phyloP scores from a whole-genome alignment of 2,888 invertebrate genomes.

The Hipparchia sbordonii region DNA sequence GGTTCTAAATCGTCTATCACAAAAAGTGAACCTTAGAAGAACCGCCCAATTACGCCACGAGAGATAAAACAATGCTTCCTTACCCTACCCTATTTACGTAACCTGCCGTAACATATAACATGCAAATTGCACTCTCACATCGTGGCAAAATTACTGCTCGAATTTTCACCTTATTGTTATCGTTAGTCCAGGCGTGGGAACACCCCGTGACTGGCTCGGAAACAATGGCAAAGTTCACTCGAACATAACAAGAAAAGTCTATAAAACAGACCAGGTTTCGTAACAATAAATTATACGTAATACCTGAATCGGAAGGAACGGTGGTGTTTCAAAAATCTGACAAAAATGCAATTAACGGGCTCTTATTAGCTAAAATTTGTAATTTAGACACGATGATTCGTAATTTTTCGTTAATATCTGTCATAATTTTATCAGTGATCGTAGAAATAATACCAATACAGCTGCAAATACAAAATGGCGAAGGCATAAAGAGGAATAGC shows the following conservation, averaged over 20 bases:
- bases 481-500: constrained; percentile 64
- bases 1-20: too few species aligned
- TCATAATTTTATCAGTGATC: constrained; percentile 44
- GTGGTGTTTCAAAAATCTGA: constrained; percentile 47
- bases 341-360: constrained; percentile 10
- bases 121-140: constrained; percentile 59
- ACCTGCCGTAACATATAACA: constrained; percentile 58
- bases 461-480: constrained; percentile 66
- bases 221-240: constrained; percentile 81
- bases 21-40: neutral
- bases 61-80: constrained; percentile 1
- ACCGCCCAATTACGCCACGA: neutral
- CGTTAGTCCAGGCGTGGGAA: constrained; percentile 72
- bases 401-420: neutral
- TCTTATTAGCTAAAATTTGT: constrained; percentile 15
- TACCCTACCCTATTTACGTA: constrained; percentile 51
- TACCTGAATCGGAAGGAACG: constrained; percentile 58
- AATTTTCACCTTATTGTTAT: constrained; percentile 82
- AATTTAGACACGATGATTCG: neutral
- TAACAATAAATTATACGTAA: constrained; percentile 68
- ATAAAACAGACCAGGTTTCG: constrained; percentile 69
- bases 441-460: constrained; percentile 68
- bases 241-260: constrained; percentile 79
- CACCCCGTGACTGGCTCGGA: constrained; percentile 65
- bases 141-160: constrained; percentile 65